Evolutionary conservation across 2,113 vertebrate genomes (phyloP).

Genomic region (Centropristis striata): DNA sequence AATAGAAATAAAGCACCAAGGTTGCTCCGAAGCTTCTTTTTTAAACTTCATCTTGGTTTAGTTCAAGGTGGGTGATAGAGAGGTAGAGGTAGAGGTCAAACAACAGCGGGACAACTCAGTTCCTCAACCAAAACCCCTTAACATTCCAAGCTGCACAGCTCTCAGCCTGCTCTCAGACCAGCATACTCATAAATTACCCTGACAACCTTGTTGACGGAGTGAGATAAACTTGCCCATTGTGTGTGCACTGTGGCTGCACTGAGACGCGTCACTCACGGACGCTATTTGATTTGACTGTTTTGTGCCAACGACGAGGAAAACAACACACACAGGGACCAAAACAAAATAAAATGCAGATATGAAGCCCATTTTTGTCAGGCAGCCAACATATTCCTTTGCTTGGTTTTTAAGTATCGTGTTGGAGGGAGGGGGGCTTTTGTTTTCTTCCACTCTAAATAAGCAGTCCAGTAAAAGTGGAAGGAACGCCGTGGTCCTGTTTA

Average conservation of each 20-base stretch:
- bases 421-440: conserved; percentile 25
- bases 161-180: conserved; percentile 49
- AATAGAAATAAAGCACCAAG: not conserved
- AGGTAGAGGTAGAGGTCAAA: conserved; percentile 54
- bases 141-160: conserved; percentile 71
- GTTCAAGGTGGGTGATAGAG: conserved; percentile 14
- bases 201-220: conserved; percentile 63
- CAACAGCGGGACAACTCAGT: conserved; percentile 40
- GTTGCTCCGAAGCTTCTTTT: not conserved
- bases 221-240: conserved; percentile 78
- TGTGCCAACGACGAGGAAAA: conserved; percentile 52
- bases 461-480: conserved; percentile 68
- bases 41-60: not conserved
- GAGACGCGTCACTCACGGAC: conserved; percentile 50
- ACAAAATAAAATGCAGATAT: conserved; percentile 42
- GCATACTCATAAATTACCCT: conserved; percentile 73
- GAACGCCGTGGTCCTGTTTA: conserved; percentile 63
- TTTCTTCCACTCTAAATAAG: conserved; percentile 67
- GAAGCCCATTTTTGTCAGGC: conserved; percentile 40
- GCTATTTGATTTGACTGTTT: conserved; percentile 61
- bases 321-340: conserved; percentile 53
- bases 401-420: conserved; percentile 47
- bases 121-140: conserved; percentile 69
- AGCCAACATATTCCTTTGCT: conserved; percentile 71
- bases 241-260: conserved; percentile 51